phyloP scores from a whole-genome alignment of 2,797 vertebrate genomes.

The Microctenopoma lineatum region DNA sequence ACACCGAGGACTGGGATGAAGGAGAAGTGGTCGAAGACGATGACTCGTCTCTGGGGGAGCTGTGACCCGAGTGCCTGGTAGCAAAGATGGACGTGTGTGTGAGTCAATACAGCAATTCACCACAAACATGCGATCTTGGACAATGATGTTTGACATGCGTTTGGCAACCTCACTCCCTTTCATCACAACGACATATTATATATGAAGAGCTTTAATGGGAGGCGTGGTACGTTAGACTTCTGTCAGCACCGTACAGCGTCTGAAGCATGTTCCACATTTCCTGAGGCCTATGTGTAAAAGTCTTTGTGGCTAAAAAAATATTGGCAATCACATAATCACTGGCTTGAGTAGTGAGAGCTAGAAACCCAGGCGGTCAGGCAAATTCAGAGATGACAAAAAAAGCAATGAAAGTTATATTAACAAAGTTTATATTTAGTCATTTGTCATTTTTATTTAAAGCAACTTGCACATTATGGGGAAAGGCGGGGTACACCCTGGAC shows the following conservation, averaged over 20 bases:
- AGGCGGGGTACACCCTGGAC: no score
- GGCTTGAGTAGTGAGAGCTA: conserved; percentile 16
- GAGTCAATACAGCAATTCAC: not conserved
- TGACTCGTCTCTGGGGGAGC: conserved; percentile 94
- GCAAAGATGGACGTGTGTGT: conserved; percentile 65
- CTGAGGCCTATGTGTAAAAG: conserved; percentile 59
- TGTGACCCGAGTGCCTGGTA: conserved; percentile 92
- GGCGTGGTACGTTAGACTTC: conserved; percentile 18
- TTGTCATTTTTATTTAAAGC: no score
- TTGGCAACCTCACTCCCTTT: no score
- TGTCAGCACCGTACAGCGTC: conserved; percentile 21
- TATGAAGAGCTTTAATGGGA: no score
- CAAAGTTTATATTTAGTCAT: no score
- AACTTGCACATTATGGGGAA: no score
- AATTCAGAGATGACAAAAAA: no score
- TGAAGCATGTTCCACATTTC: conserved; percentile 63
- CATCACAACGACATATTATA: no score
- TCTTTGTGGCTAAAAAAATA: conserved; percentile 17
- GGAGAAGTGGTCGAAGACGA: conserved; percentile 88
- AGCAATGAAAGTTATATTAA: no score
- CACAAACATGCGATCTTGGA: not conserved
- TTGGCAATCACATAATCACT: not conserved
- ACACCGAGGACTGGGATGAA: conserved; percentile 92
- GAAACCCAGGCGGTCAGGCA: no score
- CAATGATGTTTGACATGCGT: not conserved